phyloP scores from a whole-genome alignment of 1,140 invertebrate genomes.

The Himalopsyche phryganea region DNA sequence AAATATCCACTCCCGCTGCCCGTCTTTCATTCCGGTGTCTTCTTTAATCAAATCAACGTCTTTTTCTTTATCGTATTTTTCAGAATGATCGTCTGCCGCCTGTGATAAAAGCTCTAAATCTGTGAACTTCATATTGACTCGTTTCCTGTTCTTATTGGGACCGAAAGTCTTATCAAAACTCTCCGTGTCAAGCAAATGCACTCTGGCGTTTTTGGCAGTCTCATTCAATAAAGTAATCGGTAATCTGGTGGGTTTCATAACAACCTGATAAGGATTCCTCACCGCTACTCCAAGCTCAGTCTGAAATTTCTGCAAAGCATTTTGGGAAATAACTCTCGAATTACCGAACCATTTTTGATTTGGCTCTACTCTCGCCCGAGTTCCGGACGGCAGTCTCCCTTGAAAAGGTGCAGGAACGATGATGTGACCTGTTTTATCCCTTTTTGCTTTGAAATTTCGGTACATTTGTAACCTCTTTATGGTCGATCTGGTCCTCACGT shows the following conservation, averaged over 20 bases:
- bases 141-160: slow-evolving; percentile 87
- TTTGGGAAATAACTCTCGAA: slow-evolving; percentile 87
- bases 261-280: slow-evolving; percentile 95
- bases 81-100: slow-evolving; percentile 63
- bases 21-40: slow-evolving; percentile 73
- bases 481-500: slow-evolving; percentile 84
- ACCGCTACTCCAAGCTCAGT: slow-evolving; percentile 90
- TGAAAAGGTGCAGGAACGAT: slow-evolving; percentile 93
- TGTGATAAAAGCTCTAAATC: slow-evolving; percentile 71
- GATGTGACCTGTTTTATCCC: slow-evolving; percentile 89
- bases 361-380: slow-evolving; percentile 91
- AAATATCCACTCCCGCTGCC: slow-evolving; percentile 82
- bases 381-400: slow-evolving; percentile 82
- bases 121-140: slow-evolving; percentile 76
- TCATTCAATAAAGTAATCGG: slow-evolving; percentile 95
- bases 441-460: slow-evolving; percentile 91
- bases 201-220: slow-evolving; percentile 82
- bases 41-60: slow-evolving; percentile 82
- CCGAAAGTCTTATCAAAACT: slow-evolving; percentile 94
- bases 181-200: slow-evolving; percentile 95
- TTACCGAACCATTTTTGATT: slow-evolving; percentile 99
- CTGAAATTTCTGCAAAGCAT: slow-evolving; percentile 95
- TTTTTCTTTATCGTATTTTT: slow-evolving; percentile 74
- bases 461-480: slow-evolving; percentile 98
- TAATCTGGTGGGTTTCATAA: slow-evolving; percentile 94